phyloP scores from a whole-genome alignment of 23 tunicate genomes.

The Styela clava region DNA sequence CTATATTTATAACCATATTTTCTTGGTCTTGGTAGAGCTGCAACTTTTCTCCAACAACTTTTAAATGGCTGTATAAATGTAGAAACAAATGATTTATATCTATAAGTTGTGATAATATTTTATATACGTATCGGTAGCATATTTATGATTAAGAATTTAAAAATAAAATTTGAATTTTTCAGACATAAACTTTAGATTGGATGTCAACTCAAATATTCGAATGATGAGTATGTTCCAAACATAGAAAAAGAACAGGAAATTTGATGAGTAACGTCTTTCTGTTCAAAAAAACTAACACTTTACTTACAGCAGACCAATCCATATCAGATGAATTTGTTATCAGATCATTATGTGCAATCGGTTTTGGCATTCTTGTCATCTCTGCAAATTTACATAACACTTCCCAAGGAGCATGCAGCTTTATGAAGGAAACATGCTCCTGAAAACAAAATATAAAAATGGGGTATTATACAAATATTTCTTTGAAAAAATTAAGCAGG shows the following conservation, averaged over 20 bases:
- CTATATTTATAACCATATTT: slow-evolving; percentile 33
- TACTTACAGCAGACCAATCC: slow-evolving; percentile 16
- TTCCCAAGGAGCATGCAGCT: slow-evolving; percentile 55
- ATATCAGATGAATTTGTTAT: background rate
- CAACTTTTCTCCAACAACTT: slow-evolving; percentile 11
- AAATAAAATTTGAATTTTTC: background rate
- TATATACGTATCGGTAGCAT: background rate
- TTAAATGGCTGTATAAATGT: background rate
- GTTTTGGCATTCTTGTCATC: slow-evolving; percentile 45
- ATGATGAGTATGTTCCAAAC: too few species aligned
- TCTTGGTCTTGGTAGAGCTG: slow-evolving; percentile 8
- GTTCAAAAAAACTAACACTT: too few species aligned
- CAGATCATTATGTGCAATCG: slow-evolving; percentile 42
- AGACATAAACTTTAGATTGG: too few species aligned
- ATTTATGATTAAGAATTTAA: background rate
- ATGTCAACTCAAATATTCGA: too few species aligned
- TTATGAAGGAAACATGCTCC: slow-evolving; percentile 23
- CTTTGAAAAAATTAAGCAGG: too few species aligned
- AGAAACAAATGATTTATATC: background rate
- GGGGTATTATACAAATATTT: too few species aligned
- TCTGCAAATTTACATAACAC: slow-evolving; percentile 48
- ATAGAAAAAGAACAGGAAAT: too few species aligned
- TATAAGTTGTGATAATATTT: background rate
- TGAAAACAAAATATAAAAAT: background rate
- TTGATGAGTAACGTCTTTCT: too few species aligned